These are phyloP conservation scores for Rhodeus uyekii DNA, from an alignment of 2,797 vertebrate species.

Conservation along the genomic window DNA sequence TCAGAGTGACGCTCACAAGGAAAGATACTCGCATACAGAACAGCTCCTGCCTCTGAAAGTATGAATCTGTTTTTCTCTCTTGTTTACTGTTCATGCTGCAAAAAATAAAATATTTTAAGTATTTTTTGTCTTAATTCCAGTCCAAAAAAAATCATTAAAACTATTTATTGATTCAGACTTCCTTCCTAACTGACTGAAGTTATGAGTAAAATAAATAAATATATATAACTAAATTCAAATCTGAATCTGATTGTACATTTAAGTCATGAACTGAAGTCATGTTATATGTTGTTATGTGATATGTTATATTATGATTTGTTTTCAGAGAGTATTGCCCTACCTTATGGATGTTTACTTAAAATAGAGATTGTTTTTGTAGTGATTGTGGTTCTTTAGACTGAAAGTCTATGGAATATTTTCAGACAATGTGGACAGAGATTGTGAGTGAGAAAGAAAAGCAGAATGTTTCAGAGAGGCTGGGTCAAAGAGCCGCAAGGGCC, in stretches of 20 bases:
- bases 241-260: neutral
- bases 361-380: neutral
- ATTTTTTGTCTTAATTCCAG: neutral
- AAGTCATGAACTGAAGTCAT: too few relatives aligned
- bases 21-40: conserved; percentile 6
- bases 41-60: neutral
- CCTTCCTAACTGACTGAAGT: too few relatives aligned
- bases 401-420: neutral
- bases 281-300: too few relatives aligned
- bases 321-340: neutral
- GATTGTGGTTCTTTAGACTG: neutral
- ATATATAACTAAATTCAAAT: neutral
- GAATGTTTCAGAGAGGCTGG: neutral
- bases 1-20: neutral
- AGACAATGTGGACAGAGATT: neutral
- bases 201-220: too few relatives aligned
- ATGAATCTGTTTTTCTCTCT: neutral
- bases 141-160: too few relatives aligned
- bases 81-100: neutral
- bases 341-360: neutral
- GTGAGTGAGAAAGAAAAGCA: neutral
- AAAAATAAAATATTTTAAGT: neutral
- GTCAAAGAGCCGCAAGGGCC: neutral
- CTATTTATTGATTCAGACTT: too few relatives aligned
- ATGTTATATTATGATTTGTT: neutral